A percentile compares a stretch with the other conserved stretches of the same genome.
These are phyloP conservation scores for Balaeniceps rex DNA, from an alignment of 2,113 vertebrate genomes.

Conservation along the genomic window DNA sequence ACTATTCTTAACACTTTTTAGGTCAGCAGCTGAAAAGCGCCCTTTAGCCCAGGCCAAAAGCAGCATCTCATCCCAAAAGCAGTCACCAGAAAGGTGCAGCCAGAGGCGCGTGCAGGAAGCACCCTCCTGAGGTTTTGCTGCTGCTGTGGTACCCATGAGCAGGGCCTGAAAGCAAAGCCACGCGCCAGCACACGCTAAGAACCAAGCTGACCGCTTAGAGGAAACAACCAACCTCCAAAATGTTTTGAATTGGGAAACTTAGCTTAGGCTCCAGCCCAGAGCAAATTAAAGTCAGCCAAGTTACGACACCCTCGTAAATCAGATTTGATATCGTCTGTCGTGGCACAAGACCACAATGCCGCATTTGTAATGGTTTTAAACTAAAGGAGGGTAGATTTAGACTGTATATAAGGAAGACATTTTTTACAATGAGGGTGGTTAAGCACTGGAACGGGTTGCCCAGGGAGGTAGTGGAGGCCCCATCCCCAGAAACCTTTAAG, in stretches of 20 bases:
- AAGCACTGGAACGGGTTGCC: too few relatives aligned
- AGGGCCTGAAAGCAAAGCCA: neutral
- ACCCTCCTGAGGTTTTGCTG: neutral
- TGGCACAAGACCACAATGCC: accelerated
- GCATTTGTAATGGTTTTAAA: too few relatives aligned
- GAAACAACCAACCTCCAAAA: neutral
- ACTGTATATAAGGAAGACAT: too few relatives aligned
- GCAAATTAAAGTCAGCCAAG: neutral
- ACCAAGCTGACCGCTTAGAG: neutral
- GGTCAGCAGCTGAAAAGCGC: neutral
- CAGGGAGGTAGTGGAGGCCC: too few relatives aligned
- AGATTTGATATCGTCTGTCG: accelerated
- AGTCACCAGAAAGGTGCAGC: neutral
- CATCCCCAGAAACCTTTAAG: too few relatives aligned
- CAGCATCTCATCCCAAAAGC: neutral
- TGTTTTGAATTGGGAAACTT: neutral
- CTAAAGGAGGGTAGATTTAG: too few relatives aligned
- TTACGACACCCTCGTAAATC: neutral
- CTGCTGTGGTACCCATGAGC: neutral
- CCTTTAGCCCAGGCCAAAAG: neutral
- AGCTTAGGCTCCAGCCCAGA: neutral
- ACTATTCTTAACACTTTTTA: neutral
- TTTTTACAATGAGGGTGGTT: too few relatives aligned
- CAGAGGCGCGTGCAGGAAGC: accelerated
- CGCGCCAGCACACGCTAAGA: accelerated